Evolutionary conservation across 1,140 invertebrate genomes (phyloP), one percentile per base, ranked within the genome.

Genomic region (Formica exsecta): DNA sequence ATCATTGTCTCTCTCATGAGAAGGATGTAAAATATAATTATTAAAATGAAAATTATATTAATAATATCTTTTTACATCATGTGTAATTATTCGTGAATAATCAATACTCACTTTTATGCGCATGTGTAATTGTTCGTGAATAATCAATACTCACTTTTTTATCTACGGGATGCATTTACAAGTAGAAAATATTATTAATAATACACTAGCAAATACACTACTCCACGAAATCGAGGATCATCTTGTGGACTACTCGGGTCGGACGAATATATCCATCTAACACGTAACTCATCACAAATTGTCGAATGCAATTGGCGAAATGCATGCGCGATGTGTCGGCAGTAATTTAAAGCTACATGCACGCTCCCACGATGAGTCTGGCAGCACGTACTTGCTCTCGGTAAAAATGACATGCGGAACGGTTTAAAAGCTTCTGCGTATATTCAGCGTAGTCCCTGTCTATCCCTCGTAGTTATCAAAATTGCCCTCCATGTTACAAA

Each of bases 271-370:
- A 61, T 32, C 19, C 22, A 25, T 62, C n/a, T 22, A 19, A 44
- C 38, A 22, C 19, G 32, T 66, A 76, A 76, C 36, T 76, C 38
- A 36, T 19, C 16, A 44, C 11, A 13, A 77, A 11, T 65, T 36
- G 61, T 77, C 61, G 44, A 83, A 83, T n/a, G 80, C 80, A 83
- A 83, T 74, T 83, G 57, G 19, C 48, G 51, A 84, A 68, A 84
- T 66, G 79, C 71, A 75, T 65, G 71, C 64, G 51, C 57, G 57
- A 66, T 41, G 54, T 61, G 70, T 77, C 75, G 25, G 29, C 44
- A 44, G 19, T 77, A 77, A 77, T 77, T 77, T 77, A 65, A 62
- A 38, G 29, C 11, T 36, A 29, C 41, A 77, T 77, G 16, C 64
- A 41, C 11, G 19, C 25, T 41, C n/a, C 11, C 25, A 25, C 75